phyloP scores from a whole-genome alignment of 2,797 vertebrate species.

The Molossus alvarezi region DNA sequence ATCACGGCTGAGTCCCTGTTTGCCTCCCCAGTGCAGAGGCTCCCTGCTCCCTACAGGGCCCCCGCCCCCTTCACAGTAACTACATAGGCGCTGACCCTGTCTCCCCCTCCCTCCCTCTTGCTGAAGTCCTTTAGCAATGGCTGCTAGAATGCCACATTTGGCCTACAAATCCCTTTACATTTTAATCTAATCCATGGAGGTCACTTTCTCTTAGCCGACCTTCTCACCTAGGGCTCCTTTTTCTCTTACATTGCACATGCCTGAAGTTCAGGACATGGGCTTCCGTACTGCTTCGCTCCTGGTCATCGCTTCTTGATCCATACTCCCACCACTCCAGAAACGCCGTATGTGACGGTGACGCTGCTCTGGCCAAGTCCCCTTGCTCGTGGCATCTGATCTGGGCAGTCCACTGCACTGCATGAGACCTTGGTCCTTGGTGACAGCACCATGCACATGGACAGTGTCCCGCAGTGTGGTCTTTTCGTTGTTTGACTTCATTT shows the following conservation, averaged over 20 bases:
- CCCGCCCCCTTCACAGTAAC: no score
- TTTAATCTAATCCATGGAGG: neutral
- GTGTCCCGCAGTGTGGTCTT: neutral
- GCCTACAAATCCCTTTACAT: neutral
- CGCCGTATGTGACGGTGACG: neutral
- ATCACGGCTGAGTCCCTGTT: neutral
- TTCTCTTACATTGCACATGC: neutral
- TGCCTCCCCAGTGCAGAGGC: neutral
- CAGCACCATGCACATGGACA: fast-evolving
- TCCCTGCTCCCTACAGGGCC: no score
- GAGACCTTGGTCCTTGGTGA: no score
- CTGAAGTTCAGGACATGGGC: no score
- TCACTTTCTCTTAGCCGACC: neutral
- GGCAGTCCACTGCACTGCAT: no score
- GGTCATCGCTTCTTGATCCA: neutral
- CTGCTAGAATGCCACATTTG: neutral
- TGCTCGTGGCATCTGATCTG: neutral
- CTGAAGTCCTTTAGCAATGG: neutral
- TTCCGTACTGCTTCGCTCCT: neutral
- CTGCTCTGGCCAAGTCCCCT: neutral
- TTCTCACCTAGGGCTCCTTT: neutral
- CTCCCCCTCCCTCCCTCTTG: neutral
- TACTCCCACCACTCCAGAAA: no score
- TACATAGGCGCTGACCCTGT: neutral
- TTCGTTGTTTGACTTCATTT: neutral